Base-by-base conservation (phyloP, 2,888 invertebrate species). In the Brachynemurus nebulosus region DNA sequence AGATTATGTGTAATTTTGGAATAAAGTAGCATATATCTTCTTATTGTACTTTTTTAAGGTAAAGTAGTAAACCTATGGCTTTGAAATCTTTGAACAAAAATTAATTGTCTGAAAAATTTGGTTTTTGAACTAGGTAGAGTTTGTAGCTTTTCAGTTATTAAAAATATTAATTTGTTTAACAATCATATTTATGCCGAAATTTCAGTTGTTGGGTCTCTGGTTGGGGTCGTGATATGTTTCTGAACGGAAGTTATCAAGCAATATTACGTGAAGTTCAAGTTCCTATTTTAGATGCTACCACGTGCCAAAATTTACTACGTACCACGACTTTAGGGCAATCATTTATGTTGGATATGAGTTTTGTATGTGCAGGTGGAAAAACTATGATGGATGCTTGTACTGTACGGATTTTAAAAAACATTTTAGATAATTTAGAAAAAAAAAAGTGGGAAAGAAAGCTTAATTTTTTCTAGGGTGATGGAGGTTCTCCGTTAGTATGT, bases 171-270 rank as follows among this genome's bases (percentile, higher is more conserved):
- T 36, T 39, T 7, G n/a, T 16, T 36, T 20, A 11, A 39, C 20
- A 9, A 21, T n/a, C 21, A 39, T 20, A 21, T n/a, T 30, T 30
- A 30, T 23, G 23, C 7, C 9, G 23, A 9, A 11, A 20, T 54
- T 52, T 20, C 46, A 68, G 68, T 48, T 80, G 80, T 55, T 71
- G 70, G 65, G 81, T 84, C 0, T 68, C 82, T n/a, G 92, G 92
- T 9, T 92, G 91, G 89, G 92, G 92, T 11, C 84, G 86, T 58
- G 71, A 85, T 51, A 76, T 80, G 51, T 92, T 84, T 49, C 56
- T 40, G 11, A 70, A 70, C 0, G 66, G 63, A 49, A n/a, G 53
- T 34, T 45, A 40, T 18, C 48, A 48, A 37, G 8, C 21, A 17
- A 45, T 45, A 36, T 27, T 46, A 17, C 46, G 38, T 27, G 46